A percentile compares a stretch with the other conserved stretches of the same genome.
Conservation (phyloP, 2,888 invertebrate genomes). For the Andrena camellia region DNA sequence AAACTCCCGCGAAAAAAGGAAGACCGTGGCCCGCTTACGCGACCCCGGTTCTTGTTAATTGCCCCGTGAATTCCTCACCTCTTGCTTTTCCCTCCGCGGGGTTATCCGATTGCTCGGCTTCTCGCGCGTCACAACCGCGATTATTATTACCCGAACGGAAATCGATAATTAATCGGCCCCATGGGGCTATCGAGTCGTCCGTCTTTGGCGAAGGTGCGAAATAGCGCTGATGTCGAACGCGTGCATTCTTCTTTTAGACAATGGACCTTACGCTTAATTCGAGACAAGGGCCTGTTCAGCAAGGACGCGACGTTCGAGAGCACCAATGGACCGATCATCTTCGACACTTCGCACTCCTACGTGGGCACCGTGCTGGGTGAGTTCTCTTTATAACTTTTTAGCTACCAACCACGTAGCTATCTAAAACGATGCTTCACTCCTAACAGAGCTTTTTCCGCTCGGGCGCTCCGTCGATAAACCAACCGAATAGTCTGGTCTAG, state of each 20-base stretch:
- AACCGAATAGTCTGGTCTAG: too few species aligned
- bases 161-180: slow-evolving; percentile 57
- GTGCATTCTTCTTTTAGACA: slow-evolving; percentile 70
- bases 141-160: slow-evolving; percentile 51
- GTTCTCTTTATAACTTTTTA: slow-evolving; percentile 43
- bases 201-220: background rate
- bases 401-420: too few species aligned
- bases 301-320: slow-evolving; percentile 82
- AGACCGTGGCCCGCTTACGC: background rate
- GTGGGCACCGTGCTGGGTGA: slow-evolving; percentile 82
- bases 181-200: background rate
- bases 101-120: slow-evolving; percentile 58
- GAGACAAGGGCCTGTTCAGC: slow-evolving; percentile 80
- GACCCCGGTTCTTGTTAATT: slow-evolving; percentile 18
- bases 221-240: background rate
- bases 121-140: slow-evolving; percentile 34
- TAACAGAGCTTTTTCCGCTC: too few species aligned
- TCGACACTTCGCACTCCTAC: slow-evolving; percentile 82
- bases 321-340: slow-evolving; percentile 79
- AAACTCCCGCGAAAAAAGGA: slow-evolving; percentile 7
- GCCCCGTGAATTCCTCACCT: slow-evolving; percentile 12
- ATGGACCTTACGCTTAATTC: slow-evolving; percentile 82
- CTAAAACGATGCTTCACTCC: too few species aligned
- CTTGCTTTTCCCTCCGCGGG: slow-evolving; percentile 1
- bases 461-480: too few species aligned